Conservation (phyloP, 2,888 invertebrate genomes). For the Protophormia terraenovae region DNA sequence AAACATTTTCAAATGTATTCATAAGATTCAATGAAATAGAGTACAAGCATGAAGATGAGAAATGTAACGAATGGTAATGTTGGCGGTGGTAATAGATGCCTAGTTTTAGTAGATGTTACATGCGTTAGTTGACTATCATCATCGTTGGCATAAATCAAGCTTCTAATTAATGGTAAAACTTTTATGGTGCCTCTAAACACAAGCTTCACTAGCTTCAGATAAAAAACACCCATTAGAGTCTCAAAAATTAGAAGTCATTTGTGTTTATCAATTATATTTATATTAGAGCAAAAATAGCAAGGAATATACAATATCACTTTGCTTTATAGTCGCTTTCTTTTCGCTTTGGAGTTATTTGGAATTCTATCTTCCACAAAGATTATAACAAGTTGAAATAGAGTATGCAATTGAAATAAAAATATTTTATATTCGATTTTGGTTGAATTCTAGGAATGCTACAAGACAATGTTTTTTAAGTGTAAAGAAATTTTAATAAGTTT, state of each 20-base stretch:
- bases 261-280: conserved; percentile 54
- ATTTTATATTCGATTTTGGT: not conserved
- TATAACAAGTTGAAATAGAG: conserved; percentile 14
- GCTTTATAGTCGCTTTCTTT: not conserved
- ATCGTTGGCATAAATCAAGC: conserved; percentile 76
- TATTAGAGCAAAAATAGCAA: conserved; percentile 3
- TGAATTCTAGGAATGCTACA: not conserved
- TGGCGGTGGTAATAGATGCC: conserved; percentile 55
- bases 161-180: conserved; percentile 76
- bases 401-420: not conserved
- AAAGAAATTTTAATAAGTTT: no score
- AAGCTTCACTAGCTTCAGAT: not conserved
- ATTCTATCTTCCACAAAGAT: not conserved
- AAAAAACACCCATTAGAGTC: not conserved
- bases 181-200: conserved; percentile 38
- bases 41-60: not conserved
- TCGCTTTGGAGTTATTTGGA: not conserved
- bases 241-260: conserved; percentile 56
- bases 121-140: conserved; percentile 68
- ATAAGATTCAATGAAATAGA: not conserved
- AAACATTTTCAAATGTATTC: not conserved
- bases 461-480: no score
- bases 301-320: not conserved
- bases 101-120: conserved; percentile 38
- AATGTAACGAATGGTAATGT: conserved; percentile 6